Conservation (phyloP, 2,797 vertebrate genomes). For the Poecilia gillii region DNA sequence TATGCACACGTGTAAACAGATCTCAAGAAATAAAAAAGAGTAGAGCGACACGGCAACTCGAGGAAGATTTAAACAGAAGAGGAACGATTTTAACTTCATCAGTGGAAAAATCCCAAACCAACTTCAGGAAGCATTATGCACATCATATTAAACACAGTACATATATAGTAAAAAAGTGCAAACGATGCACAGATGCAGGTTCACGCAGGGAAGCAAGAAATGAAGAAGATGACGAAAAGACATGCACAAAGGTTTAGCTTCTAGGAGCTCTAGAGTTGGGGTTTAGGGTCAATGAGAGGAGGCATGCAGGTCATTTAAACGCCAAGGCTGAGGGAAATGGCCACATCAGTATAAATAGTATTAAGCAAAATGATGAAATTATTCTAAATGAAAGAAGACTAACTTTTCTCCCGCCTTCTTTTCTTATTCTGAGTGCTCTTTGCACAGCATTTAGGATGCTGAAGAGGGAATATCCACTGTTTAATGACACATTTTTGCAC, state of each 20-base stretch:
- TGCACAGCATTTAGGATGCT: not conserved
- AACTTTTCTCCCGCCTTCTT: conserved; percentile 44
- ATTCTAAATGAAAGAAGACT: conserved; percentile 51
- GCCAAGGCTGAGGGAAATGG: conserved; percentile 86
- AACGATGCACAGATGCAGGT: conserved; percentile 50
- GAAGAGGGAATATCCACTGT: not conserved
- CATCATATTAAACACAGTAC: conserved; percentile 54
- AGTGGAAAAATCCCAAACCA: conserved; percentile 55
- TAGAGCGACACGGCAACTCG: not conserved
- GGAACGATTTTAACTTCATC: conserved; percentile 30
- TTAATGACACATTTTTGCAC: not conserved
- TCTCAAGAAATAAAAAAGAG: conserved; percentile 11
- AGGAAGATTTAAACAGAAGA: conserved; percentile 19
- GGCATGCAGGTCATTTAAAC: conserved; percentile 89
- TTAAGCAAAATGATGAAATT: conserved; percentile 63
- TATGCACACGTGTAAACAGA: not conserved
- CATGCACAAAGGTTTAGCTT: conserved; percentile 50
- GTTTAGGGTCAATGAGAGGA: conserved; percentile 67
- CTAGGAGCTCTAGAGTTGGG: conserved; percentile 16
- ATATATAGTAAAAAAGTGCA: conserved; percentile 45
- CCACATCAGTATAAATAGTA: conserved; percentile 74
- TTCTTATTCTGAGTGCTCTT: conserved; percentile 28
- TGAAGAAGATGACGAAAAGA: conserved; percentile 58
- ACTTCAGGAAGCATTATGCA: conserved; percentile 51
- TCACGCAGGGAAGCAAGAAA: conserved; percentile 55